Evolutionary conservation across 2,113 vertebrate genomes (phyloP), one percentile per base, ranked within the genome.

Genomic region (Ophthalmolycus amberensis): DNA sequence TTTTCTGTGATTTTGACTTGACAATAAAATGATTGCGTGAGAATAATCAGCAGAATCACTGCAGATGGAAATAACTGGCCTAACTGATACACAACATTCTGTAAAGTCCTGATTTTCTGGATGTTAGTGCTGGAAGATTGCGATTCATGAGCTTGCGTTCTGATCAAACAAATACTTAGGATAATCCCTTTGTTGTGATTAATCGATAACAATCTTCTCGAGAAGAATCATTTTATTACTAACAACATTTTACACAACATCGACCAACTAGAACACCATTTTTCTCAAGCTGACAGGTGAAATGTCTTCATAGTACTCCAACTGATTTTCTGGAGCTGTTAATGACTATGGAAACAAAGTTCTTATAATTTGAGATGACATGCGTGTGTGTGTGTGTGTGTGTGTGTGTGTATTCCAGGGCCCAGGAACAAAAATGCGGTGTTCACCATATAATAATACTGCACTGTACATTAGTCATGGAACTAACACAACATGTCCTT

Each of bases 201-300:
- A 29, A 67, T 66, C 65, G 16, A 74, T 32, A 46, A 52, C 3
- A 77, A 95, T 92, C 96, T 97, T 98, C 96, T 97, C 96, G 96
- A 97, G 97, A 98, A 96, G 96, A 96, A 91, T 94, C 5, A 11
- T 18, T 62, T 71, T 42, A 78, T 70, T 65, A 71, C 12, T 64
- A 68, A 85, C 34, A 68, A 56, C 29, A 52, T 71, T 70, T 83
- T 60, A 82, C 46, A 79, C 34, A 64, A 65, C 71, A 86, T 34
- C 3, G 0, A 65, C 66, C 27, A 70, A 38, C 50, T 37, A 9
- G 18, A 67, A 32, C 4, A 32, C 3, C 1, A 7, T 42, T 78
- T 3, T 54, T 72, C 64, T 85, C 42, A 69, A 46, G 29, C 25
- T 50, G 37, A 76, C 48, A 50, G 3, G 63, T 69, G 20, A 79